Percentiles rank a stretch among this genome's conserved stretches.
Evolutionary conservation across 1,140 invertebrate species (phyloP).

Genomic region (Triops longicaudatus): DNA sequence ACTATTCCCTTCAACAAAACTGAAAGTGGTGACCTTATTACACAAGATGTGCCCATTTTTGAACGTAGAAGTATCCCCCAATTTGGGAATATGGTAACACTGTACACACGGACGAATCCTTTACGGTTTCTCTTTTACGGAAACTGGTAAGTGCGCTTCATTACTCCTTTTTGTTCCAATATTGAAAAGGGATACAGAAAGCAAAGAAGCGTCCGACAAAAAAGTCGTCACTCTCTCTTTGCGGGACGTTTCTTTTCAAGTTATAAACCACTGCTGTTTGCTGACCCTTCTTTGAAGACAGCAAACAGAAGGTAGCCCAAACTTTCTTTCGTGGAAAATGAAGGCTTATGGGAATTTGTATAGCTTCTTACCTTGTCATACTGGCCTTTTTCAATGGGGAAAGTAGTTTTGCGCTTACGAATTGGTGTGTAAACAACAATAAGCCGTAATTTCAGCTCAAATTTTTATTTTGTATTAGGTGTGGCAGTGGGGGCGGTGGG

Average conservation of each 20-base stretch:
- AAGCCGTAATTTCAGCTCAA: not conserved
- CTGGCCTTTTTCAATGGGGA: not conserved
- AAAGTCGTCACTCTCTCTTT: conserved; percentile 13
- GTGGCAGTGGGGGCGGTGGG: conserved; percentile 24
- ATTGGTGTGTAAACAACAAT: not conserved
- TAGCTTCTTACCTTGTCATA: not conserved
- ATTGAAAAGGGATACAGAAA: not conserved
- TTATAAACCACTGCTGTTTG: conserved; percentile 15
- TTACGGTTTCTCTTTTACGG: conserved; percentile 25
- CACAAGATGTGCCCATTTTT: conserved; percentile 25
- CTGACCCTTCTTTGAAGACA: not conserved
- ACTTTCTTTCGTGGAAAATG: not conserved
- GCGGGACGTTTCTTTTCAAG: not conserved
- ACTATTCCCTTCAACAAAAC: conserved; percentile 21
- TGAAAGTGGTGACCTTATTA: conserved; percentile 23
- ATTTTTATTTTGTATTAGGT: conserved; percentile 18
- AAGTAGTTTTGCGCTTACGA: not conserved
- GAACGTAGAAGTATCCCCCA: conserved; percentile 26
- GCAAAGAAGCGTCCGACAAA: not conserved
- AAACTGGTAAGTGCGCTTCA: conserved; percentile 25
- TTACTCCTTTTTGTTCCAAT: not conserved
- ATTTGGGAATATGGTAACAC: conserved; percentile 27
- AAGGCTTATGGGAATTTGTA: not conserved
- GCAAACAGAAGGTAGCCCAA: not conserved
- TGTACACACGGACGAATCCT: conserved; percentile 26